phyloP scores from a whole-genome alignment of 2,888 invertebrate genomes.

The Vesta saturnalis region DNA sequence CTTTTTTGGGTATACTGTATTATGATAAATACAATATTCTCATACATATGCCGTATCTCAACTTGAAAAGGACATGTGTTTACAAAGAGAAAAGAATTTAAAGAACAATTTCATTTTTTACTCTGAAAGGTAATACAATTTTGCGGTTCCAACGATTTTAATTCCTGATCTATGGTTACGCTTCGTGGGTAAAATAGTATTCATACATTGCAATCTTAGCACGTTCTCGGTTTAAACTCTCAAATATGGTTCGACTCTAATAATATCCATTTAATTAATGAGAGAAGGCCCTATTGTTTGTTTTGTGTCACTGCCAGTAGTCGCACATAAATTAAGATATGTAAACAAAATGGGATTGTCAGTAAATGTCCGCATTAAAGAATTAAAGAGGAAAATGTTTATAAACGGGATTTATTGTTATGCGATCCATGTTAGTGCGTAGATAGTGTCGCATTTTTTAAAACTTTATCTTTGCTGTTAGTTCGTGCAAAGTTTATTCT shows the following conservation, averaged over 20 bases:
- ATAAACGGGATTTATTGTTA: too few species aligned
- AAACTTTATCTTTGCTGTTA: too few species aligned
- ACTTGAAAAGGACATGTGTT: not conserved
- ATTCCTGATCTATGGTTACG: not conserved
- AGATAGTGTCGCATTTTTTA: too few species aligned
- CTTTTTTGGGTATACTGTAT: too few species aligned
- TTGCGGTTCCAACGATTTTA: not conserved
- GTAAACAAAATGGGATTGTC: not conserved
- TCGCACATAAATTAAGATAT: not conserved
- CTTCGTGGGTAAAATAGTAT: not conserved
- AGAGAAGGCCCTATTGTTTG: not conserved
- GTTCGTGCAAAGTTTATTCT: too few species aligned
- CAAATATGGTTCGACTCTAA: not conserved
- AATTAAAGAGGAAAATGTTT: too few species aligned
- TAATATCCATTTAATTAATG: slow-evolving; percentile 1
- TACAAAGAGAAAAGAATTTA: too few species aligned
- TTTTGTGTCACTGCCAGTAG: not conserved
- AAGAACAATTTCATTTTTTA: not conserved
- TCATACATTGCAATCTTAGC: not conserved
- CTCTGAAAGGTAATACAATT: not conserved
- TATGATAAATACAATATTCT: too few species aligned
- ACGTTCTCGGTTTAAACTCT: not conserved
- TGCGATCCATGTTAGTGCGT: too few species aligned
- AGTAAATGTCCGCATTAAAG: not conserved
- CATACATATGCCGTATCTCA: not conserved